phyloP scores from a whole-genome alignment of 2,888 invertebrate species.

The Baccha elongata region DNA sequence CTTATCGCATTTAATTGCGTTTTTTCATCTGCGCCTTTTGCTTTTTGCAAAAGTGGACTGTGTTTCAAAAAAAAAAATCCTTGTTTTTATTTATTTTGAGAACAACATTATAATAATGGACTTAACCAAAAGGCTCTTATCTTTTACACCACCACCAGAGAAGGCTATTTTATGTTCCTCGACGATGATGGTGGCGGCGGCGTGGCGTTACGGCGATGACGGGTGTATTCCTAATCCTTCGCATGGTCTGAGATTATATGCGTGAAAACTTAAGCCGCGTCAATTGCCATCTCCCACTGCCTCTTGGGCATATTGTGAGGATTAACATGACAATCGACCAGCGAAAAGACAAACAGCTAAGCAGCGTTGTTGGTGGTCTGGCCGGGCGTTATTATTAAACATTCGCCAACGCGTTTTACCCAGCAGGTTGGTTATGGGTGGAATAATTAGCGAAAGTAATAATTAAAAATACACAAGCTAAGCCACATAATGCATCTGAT shows the following conservation, averaged over 20 bases:
- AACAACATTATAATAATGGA: constrained; percentile 59
- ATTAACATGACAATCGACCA: constrained; percentile 60
- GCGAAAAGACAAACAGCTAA: constrained; percentile 6
- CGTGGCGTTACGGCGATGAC: background rate
- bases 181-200: background rate
- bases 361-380: constrained; percentile 41
- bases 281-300: constrained; percentile 44
- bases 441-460: constrained; percentile 69
- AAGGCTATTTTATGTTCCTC: constrained; percentile 16
- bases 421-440: too few species aligned
- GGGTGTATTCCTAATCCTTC: constrained; percentile 52
- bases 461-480: constrained; percentile 69
- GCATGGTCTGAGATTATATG: constrained; percentile 66
- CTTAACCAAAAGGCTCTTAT: constrained; percentile 51
- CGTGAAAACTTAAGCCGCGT: constrained; percentile 68
- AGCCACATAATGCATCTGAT: constrained; percentile 65
- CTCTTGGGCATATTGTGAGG: constrained; percentile 38
- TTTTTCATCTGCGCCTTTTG: constrained; percentile 10
- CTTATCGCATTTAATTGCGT: constrained; percentile 56
- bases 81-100: constrained; percentile 19
- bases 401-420: background rate
- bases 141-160: constrained; percentile 4
- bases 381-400: too few species aligned
- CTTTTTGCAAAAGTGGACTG: constrained; percentile 1
- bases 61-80: background rate